phyloP scores from a whole-genome alignment of 2,888 invertebrate genomes.

The Priocnemis perturbator region DNA sequence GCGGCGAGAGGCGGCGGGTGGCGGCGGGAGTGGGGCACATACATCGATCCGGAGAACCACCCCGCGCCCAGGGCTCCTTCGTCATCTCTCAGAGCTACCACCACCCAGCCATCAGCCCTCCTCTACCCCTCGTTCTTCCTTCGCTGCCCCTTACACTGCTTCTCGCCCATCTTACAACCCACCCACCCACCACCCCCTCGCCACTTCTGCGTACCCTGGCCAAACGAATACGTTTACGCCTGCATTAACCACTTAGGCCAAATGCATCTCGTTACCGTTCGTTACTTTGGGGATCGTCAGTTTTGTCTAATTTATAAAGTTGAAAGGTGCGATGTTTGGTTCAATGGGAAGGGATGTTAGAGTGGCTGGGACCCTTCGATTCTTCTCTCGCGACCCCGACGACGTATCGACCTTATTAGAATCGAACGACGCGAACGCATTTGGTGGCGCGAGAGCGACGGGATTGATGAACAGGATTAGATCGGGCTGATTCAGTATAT shows the following conservation, averaged over 20 bases:
- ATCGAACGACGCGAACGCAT: no score
- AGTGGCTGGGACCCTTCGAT: no score
- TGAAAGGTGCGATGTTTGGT: no score
- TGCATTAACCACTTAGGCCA: constrained; percentile 46
- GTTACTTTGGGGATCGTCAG: no score
- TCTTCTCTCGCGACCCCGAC: no score
- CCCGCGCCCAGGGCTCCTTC: constrained; percentile 63
- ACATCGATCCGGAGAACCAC: constrained; percentile 71
- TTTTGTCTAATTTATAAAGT: no score
- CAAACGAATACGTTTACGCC: constrained; percentile 58
- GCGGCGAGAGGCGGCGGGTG: constrained; percentile 51
- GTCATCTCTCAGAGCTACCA: constrained; percentile 66
- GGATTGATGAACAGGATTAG: no score
- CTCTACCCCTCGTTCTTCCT: constrained; percentile 10
- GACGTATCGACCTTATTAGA: no score
- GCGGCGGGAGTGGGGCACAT: constrained; percentile 62
- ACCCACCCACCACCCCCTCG: constrained; percentile 19
- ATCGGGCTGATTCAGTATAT: no score
- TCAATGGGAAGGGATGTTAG: no score
- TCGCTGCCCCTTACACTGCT: constrained; percentile 16
- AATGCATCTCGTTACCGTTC: no score
- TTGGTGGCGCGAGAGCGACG: no score
- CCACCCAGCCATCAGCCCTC: constrained; percentile 44
- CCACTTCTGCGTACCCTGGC: constrained; percentile 45
- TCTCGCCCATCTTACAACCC: constrained; percentile 18